Evolutionary conservation across 2,888 invertebrate species (phyloP).

Genomic region (Griposia aprilina): DNA sequence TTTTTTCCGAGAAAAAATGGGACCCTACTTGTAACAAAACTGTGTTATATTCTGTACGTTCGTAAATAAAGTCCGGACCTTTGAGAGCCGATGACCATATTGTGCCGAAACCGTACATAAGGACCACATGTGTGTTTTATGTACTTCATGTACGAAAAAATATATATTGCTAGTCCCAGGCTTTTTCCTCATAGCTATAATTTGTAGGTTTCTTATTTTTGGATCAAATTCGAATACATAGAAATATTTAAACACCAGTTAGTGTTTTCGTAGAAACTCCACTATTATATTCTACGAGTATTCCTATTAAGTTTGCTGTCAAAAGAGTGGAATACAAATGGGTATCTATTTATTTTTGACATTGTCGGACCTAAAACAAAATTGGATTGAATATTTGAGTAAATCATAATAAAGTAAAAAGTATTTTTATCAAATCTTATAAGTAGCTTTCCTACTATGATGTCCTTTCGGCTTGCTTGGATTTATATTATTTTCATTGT

Average conservation of each 20-base stretch:
- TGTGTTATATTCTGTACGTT: constrained; percentile 30
- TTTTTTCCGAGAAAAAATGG: constrained; percentile 6
- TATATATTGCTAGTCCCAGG: constrained; percentile 11
- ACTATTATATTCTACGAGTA: not conserved
- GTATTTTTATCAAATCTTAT: not conserved
- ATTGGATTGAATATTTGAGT: not conserved
- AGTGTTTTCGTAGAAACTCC: not conserved
- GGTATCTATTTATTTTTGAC: not conserved
- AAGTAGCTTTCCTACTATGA: too few species aligned
- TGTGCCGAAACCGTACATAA: constrained; percentile 24
- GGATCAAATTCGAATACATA: not conserved
- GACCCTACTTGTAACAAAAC: constrained; percentile 39
- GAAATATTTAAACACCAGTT: not conserved
- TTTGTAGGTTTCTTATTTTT: constrained; percentile 4
- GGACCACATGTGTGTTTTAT: constrained; percentile 63
- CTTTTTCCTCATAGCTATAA: constrained; percentile 13
- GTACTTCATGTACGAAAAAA: constrained; percentile 44
- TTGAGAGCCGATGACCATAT: constrained; percentile 55
- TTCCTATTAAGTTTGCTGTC: not conserved
- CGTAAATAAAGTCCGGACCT: constrained; percentile 63
- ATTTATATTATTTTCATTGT: not conserved
- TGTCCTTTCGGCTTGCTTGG: too few species aligned
- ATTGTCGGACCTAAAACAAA: not conserved
- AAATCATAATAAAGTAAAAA: not conserved
- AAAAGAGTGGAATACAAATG: not conserved